phyloP scores from a whole-genome alignment of 2,888 invertebrate species.

The Theretra japonica region DNA sequence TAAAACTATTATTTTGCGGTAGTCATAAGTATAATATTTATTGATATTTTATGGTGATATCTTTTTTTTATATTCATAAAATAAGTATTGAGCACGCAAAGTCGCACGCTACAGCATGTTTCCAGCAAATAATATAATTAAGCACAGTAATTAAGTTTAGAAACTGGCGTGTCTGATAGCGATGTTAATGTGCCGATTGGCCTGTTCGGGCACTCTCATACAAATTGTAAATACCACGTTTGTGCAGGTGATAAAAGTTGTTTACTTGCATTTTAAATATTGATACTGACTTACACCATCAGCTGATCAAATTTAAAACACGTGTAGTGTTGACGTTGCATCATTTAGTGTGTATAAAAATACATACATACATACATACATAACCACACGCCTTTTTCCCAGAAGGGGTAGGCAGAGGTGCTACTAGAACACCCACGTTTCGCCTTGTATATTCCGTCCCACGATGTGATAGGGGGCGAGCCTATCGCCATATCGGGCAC shows the following conservation, averaged over 20 bases:
- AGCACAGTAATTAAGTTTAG: slow-evolving; percentile 1
- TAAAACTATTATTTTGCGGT: no score
- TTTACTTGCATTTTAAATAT: background rate
- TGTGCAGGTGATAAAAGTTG: background rate
- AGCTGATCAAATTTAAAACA: background rate
- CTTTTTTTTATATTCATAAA: no score
- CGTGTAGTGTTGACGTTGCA: background rate
- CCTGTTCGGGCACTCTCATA: background rate
- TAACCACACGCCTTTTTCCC: no score
- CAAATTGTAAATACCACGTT: slow-evolving; percentile 3
- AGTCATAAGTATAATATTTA: no score
- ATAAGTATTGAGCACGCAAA: background rate
- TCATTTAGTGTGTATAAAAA: background rate
- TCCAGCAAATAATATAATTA: background rate
- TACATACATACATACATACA: no score
- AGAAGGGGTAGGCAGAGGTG: no score
- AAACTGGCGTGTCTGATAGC: slow-evolving; percentile 9
- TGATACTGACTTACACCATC: background rate
- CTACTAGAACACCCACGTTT: no score
- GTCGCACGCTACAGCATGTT: background rate
- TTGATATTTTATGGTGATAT: no score
- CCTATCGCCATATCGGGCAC: no score
- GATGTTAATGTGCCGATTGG: slow-evolving; percentile 7
- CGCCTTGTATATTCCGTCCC: no score
- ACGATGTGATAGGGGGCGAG: no score